A percentile compares a stretch with the other conserved stretches of the same genome.
Conservation (phyloP, 2,797 vertebrate genomes). For the Oceanodroma leucorhoa region DNA sequence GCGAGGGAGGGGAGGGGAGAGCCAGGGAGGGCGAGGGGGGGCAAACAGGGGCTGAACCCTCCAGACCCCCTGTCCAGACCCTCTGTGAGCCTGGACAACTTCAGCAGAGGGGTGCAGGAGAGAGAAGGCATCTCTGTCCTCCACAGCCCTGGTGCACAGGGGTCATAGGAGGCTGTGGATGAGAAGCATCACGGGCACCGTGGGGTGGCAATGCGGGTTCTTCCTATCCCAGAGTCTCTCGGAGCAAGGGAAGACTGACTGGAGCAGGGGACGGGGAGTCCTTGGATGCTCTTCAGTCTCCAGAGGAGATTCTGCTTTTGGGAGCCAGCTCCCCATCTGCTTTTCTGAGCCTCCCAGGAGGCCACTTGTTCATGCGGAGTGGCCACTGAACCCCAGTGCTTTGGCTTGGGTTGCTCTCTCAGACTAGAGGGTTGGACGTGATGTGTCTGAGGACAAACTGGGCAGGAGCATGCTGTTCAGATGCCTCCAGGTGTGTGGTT, state of each 20-base stretch:
- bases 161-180: neutral
- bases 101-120: neutral
- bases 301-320: neutral
- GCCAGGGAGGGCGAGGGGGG: neutral
- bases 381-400: neutral
- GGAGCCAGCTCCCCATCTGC: neutral
- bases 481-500: neutral
- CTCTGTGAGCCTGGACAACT: neutral
- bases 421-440: neutral
- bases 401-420: neutral
- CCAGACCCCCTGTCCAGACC: neutral
- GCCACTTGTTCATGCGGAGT: neutral
- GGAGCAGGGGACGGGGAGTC: neutral
- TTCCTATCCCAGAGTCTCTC: neutral
- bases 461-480: neutral
- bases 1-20: neutral
- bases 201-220: neutral
- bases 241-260: fast-evolving
- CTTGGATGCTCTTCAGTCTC: neutral
- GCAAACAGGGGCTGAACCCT: neutral
- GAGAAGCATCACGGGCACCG: neutral
- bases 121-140: neutral
- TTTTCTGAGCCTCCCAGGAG: neutral
- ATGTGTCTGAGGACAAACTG: neutral
- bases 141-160: neutral